Base-by-base conservation (phyloP, 2,888 invertebrate species). In the Galerucella pusilla region DNA sequence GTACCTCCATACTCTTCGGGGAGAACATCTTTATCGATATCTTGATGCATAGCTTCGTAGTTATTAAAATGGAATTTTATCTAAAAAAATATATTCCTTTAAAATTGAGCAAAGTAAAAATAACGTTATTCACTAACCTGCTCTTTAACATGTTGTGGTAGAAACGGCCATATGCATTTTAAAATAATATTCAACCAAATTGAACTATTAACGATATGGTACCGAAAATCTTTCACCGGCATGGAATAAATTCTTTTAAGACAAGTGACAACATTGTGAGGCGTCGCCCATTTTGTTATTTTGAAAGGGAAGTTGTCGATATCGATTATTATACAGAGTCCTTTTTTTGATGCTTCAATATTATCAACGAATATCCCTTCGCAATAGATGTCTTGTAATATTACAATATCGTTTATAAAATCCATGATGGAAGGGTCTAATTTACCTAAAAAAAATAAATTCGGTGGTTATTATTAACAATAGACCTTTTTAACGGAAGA, bases 1-100 rank as follows among this genome's bases (percentile, higher is more conserved):
- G 46, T n/a, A 20, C 94, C 94, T 0, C 93, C 93, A 81, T 93
- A 94, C 78, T 87, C 88, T 79, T 87, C 86, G 11, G 91, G 91
- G 76, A 91, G 84, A 77, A 86, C 86, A 57, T 88, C 86, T 7
- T 89, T 89, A 60, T 87, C 85, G 14, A 91, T 86, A 81, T 89
- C 87, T 71, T 88, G 83, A 78, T 91, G 90, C 1, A 91, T 84
- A 10, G 90, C 89, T 72, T 87, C 85, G 86, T 89, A 87, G 79
- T 91, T 86, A 46, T 85, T 84, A 28, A 89, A 90, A 80, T 91
- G 91, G 81, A 91, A 90, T 81, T 88, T 88, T 63, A 91, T 86
- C 87, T 89, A 68, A 57, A 75, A 75, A 12, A 49, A 11, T 25
- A 46, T 14, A 54, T 20, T 7, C 42, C 10, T 12, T 49, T n/a